Evolutionary conservation across 2,888 invertebrate species (phyloP).

Genomic region (Anodontia alba): DNA sequence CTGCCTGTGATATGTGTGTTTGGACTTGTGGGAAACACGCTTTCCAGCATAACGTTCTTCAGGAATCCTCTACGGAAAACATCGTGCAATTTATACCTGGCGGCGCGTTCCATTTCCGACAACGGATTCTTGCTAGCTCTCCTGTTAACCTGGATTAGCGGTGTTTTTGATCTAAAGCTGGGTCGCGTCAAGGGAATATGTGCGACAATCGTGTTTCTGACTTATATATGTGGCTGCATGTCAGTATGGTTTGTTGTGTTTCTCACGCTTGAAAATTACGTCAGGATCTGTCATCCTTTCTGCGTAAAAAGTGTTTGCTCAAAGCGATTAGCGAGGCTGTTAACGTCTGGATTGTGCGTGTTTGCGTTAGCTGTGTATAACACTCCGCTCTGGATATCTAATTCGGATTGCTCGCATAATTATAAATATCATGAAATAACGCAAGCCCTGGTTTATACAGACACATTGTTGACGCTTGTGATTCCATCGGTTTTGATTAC

Average conservation of each 20-base stretch:
- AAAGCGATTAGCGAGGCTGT: slow-evolving; percentile 27
- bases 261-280: slow-evolving; percentile 68
- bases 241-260: slow-evolving; percentile 72
- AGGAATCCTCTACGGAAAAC: slow-evolving; percentile 89
- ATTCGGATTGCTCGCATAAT: slow-evolving; percentile 40
- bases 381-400: slow-evolving; percentile 64
- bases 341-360: slow-evolving; percentile 25
- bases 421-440: slow-evolving; percentile 28
- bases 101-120: slow-evolving; percentile 91
- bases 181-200: slow-evolving; percentile 87
- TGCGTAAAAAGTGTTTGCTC: slow-evolving; percentile 51
- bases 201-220: slow-evolving; percentile 90
- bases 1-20: slow-evolving; percentile 83
- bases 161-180: slow-evolving; percentile 37
- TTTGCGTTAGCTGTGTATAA: slow-evolving; percentile 56
- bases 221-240: slow-evolving; percentile 83
- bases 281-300: slow-evolving; percentile 67
- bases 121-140: slow-evolving; percentile 90
- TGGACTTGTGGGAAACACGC: slow-evolving; percentile 90
- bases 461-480: slow-evolving; percentile 62
- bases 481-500: slow-evolving; percentile 64
- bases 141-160: slow-evolving; percentile 83
- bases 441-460: slow-evolving; percentile 53
- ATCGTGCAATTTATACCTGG: slow-evolving; percentile 91
- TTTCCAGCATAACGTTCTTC: slow-evolving; percentile 91